Base-by-base conservation (phyloP, 2,888 invertebrate genomes). In the Stenodema calcarata region DNA sequence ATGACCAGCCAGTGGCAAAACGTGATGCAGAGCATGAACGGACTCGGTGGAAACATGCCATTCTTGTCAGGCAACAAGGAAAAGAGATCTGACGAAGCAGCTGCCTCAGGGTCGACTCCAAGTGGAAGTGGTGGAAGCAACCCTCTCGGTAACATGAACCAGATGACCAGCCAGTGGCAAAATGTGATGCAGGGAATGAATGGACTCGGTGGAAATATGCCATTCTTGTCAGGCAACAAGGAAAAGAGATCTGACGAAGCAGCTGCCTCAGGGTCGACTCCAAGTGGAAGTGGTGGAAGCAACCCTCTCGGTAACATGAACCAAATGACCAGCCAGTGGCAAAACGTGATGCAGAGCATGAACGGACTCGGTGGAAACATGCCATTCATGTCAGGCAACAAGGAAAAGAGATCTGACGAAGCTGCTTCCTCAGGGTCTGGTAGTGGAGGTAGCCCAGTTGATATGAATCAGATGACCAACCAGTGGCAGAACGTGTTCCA, bases 41-140 rank as follows among this genome's bases (percentile, higher is more conserved):
- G 83, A 9, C 41, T 83, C 9, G 73, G 73, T 9, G 83, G 83
- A 35, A 83, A 83, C 70, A 83, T 83, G 83, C 83, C 83, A 12
- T 83, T 83, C 70, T 16, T 81, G 1, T 9, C 35, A 6, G 28
- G 76, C 16, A 42, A 41, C 14, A 69, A 69, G 41, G 27, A 41
- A 27, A 70, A 69, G 44, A 86, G 79, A 47, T 35, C 62, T n/a
- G 86, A 79, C 41, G 18, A 50, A 78, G 28, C 42, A 16, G 62
- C 41, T 62, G 23, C 18, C 3, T 30, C 44, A 23, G 79, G 79
- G 6, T 6, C 14, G 1, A 27, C 47, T 18, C 23, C 79, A 27
- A 18, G 16, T 14, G 44, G 47, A 23, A 18, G 9, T 23, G 47
- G 47, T 18, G 62, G 81, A 54, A 62, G 79, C 27, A 42, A 23